Evolutionary conservation across 2,888 invertebrate genomes (phyloP).

Genomic region (Andrena dorsata): DNA sequence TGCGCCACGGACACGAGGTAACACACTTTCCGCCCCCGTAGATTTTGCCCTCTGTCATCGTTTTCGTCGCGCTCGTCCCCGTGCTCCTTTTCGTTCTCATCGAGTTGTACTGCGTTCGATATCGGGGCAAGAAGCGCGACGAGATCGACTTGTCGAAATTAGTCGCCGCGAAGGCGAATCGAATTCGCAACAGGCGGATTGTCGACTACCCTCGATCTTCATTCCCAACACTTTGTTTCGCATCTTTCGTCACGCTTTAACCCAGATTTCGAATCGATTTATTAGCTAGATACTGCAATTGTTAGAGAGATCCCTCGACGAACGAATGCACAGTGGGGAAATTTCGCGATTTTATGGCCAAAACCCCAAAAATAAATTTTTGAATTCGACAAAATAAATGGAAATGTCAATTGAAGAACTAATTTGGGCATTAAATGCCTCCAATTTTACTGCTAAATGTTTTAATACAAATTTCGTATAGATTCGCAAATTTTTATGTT

Average conservation of each 20-base stretch:
- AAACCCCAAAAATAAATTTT: too few species aligned
- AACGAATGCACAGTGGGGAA: too few species aligned
- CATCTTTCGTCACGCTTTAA: background rate
- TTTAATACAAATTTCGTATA: too few species aligned
- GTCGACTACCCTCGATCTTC: constrained; percentile 2
- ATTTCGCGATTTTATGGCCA: too few species aligned
- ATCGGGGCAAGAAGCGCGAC: background rate
- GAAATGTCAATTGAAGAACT: too few species aligned
- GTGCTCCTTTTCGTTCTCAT: background rate
- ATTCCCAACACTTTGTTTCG: background rate
- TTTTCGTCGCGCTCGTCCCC: background rate
- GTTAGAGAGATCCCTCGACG: too few species aligned
- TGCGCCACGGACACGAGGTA: constrained; percentile 10
- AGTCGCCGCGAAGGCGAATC: constrained; percentile 7
- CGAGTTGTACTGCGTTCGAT: background rate
- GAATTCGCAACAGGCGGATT: constrained; percentile 36
- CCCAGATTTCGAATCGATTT: background rate
- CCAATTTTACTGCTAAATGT: too few species aligned
- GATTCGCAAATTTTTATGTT: too few species aligned
- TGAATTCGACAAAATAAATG: too few species aligned
- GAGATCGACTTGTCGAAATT: constrained; percentile 15
- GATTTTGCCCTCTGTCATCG: background rate
- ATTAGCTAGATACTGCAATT: too few species aligned
- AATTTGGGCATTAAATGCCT: too few species aligned
- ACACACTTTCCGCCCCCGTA: constrained; percentile 2